A percentile compares a stretch with the other conserved stretches of the same genome.
Evolutionary conservation across 2,888 invertebrate species (phyloP).

Genomic region (Synanthedon andrenaeformis): DNA sequence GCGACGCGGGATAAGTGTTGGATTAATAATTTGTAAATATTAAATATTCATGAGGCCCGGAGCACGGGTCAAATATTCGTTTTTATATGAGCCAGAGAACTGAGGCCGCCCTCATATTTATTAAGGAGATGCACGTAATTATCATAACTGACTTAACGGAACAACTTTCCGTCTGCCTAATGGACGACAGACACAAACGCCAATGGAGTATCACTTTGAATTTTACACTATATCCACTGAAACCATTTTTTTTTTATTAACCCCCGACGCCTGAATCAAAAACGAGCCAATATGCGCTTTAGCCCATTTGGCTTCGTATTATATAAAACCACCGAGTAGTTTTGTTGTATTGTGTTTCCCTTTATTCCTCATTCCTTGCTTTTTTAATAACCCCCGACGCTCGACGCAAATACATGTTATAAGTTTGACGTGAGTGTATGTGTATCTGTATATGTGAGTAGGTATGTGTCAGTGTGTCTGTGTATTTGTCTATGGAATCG

Average conservation of each 20-base stretch:
- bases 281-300: conserved; percentile 5
- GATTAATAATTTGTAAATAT: conserved; percentile 69
- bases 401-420: too few species aligned
- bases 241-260: conserved; percentile 10
- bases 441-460: too few species aligned
- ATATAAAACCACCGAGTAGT: too few species aligned
- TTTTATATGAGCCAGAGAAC: conserved; percentile 49
- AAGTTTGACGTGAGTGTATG: too few species aligned
- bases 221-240: conserved; percentile 9
- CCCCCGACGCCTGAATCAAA: conserved; percentile 4
- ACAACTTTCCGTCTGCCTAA: conserved; percentile 27
- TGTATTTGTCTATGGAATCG: too few species aligned
- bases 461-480: too few species aligned
- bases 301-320: too few species aligned
- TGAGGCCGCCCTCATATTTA: conserved; percentile 53
- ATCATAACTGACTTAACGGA: conserved; percentile 56
- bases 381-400: too few species aligned
- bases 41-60: conserved; percentile 63
- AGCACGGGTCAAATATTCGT: conserved; percentile 60
- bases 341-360: too few species aligned
- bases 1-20: conserved; percentile 50
- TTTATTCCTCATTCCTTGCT: too few species aligned
- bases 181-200: conserved; percentile 26
- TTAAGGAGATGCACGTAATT: conserved; percentile 61
- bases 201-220: conserved; percentile 15